Base-by-base conservation (phyloP, 2,113 vertebrate species). In the Ophthalmolycus amberensis region DNA sequence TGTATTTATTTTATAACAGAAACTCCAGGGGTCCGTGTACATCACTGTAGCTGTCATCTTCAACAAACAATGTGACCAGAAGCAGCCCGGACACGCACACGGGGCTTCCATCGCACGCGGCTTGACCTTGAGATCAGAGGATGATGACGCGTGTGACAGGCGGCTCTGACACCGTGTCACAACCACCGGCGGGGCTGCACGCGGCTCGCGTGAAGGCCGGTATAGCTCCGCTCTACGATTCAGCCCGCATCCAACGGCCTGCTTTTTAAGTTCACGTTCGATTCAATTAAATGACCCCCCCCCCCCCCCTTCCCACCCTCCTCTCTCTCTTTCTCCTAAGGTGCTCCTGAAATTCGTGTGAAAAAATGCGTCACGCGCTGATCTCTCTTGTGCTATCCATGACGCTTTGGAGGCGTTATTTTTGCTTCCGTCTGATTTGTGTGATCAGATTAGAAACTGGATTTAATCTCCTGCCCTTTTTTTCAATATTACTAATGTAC, bases 371-470 rank as follows among this genome's bases (percentile, higher is more conserved):
- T 59, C 70, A 37, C 42, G n/a, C 12, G 5, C 18, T 56, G 63
- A 52, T 71, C 11, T 79, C 40, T 40, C 46, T 9, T 15, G 2
- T 44, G 37, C 50, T 84, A 73, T 84, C 70, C 69, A 50, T 85
- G 76, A 46, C 54, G 64, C 22, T 77, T 77, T 79, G 29, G 29
- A 74, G 16, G 52, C 27, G 29, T 16, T n/a, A 32, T 38, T 69
- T 65, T 18, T 65, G 71, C 40, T 58, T 71, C 66, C 50, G 59
- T 68, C 37, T 75, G 75, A 82, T 14, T 64, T 34, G 6, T 80
- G 59, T 65, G 34, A 77, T 81, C 76, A 80, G 69, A 86, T 86
- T 83, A 85, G 65, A 74, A 81, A 67, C 3, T 15, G 72, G 71
- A 78, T 4, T 18, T 82, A 86, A 88, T 85, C 65, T 65, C n/a